Evolutionary conservation across 2,797 vertebrate species (phyloP).

Genomic region (Spea hammondii): DNA sequence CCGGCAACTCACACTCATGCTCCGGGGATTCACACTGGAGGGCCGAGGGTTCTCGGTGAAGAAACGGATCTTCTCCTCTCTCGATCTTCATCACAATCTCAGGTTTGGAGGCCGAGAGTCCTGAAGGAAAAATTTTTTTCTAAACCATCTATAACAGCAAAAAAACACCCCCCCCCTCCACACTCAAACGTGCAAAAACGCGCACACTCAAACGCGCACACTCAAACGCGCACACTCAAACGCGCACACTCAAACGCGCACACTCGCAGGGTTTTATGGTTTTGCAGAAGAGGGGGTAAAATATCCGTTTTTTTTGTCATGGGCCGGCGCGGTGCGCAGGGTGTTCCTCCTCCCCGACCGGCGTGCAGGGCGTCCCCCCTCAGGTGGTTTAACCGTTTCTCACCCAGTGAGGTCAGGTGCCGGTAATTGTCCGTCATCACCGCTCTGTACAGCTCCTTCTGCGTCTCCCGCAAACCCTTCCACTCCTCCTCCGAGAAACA

Average conservation of each 20-base stretch:
- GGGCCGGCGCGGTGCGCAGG: background rate
- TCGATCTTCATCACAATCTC: slow-evolving; percentile 47
- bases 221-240: background rate
- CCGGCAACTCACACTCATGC: background rate
- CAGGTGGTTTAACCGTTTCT: background rate
- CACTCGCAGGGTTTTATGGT: background rate
- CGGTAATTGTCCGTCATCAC: slow-evolving; percentile 57
- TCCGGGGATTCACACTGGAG: background rate
- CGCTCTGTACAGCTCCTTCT: slow-evolving; percentile 53
- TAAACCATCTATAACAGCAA: background rate
- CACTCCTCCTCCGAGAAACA: slow-evolving; percentile 53
- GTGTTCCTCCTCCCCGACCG: too few relatives aligned
- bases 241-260: background rate
- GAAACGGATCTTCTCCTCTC: slow-evolving; percentile 25
- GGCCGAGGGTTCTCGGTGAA: too few relatives aligned
- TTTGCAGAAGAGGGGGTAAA: background rate
- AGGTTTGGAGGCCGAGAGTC: background rate
- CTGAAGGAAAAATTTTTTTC: background rate
- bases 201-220: too few relatives aligned
- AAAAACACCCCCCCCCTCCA: background rate
- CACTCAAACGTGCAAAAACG: too few relatives aligned
- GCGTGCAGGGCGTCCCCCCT: too few relatives aligned
- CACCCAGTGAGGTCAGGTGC: slow-evolving; percentile 51
- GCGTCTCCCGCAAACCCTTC: slow-evolving; percentile 44
- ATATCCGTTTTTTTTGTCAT: background rate